Conservation (phyloP, 1,140 invertebrate genomes). For the Agrypnia vestita region DNA sequence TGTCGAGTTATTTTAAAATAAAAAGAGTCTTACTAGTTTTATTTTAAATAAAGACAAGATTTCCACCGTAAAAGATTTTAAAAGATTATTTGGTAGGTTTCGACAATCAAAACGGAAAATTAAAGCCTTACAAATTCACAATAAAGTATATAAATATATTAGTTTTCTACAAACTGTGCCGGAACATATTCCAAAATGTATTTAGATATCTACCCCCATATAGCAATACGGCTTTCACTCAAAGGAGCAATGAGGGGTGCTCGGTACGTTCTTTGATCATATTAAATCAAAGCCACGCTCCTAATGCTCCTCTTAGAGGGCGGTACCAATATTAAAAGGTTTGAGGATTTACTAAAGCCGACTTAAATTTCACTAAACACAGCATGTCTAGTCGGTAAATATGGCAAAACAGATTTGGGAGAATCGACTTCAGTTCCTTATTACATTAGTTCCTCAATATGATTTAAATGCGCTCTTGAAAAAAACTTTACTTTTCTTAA, state of each 20-base stretch:
- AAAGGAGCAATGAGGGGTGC: constrained; percentile 11
- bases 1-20: no score
- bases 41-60: no score
- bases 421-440: no score
- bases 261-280: constrained; percentile 56
- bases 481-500: no score
- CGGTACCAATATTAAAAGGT: constrained; percentile 46
- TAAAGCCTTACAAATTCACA: not conserved
- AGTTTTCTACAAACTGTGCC: constrained; percentile 25
- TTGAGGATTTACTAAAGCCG: constrained; percentile 45
- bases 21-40: no score
- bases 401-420: not conserved
- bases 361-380: constrained; percentile 27
- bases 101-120: no score
- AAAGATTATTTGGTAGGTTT: no score
- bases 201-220: not conserved
- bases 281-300: constrained; percentile 58
- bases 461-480: no score
- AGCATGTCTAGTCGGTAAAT: not conserved
- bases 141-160: constrained; percentile 3
- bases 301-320: constrained; percentile 49
- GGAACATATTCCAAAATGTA: not conserved
- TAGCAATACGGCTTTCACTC: not conserved
- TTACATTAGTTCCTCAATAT: no score
- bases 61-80: no score